A percentile compares a stretch with the other conserved stretches of the same genome.
phyloP scores from a whole-genome alignment of 1,140 invertebrate genomes.

The Pectinophora gossypiella region DNA sequence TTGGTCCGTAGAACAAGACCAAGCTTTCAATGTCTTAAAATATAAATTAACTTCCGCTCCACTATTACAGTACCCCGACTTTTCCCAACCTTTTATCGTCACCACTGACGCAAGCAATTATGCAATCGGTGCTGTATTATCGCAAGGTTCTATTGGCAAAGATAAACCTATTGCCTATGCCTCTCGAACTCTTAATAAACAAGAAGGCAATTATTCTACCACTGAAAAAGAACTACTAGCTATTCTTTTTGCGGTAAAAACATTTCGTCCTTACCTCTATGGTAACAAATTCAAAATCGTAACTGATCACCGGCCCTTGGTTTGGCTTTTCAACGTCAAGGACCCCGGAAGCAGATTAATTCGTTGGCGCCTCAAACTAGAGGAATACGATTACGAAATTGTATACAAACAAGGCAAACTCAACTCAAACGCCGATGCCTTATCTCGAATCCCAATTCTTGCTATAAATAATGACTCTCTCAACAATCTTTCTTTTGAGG shows the following conservation, averaged over 20 bases:
- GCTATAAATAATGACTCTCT: slow-evolving; percentile 9
- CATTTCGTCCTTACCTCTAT: slow-evolving; percentile 71
- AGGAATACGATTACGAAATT: slow-evolving; percentile 64
- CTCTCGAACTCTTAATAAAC: slow-evolving; percentile 30
- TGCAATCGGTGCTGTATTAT: slow-evolving; percentile 46
- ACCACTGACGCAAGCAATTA: slow-evolving; percentile 52
- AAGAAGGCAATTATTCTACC: slow-evolving; percentile 27
- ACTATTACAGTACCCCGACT: slow-evolving; percentile 53
- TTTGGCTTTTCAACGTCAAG: slow-evolving; percentile 68
- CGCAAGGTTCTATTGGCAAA: slow-evolving; percentile 31
- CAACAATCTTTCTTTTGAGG: slow-evolving; percentile 21
- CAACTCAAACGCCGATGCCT: slow-evolving; percentile 54
- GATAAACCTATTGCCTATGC: slow-evolving; percentile 41
- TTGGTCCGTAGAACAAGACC: slow-evolving; percentile 30
- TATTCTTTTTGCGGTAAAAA: slow-evolving; percentile 58
- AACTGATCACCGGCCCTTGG: slow-evolving; percentile 71
- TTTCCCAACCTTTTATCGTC: slow-evolving; percentile 41
- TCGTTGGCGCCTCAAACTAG: slow-evolving; percentile 72
- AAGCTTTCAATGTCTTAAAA: slow-evolving; percentile 54
- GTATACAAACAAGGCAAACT: slow-evolving; percentile 50
- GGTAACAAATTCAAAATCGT: slow-evolving; percentile 62
- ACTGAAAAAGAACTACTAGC: slow-evolving; percentile 35
- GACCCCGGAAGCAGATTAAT: slow-evolving; percentile 62
- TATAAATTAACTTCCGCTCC: slow-evolving; percentile 45
- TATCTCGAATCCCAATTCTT: slow-evolving; percentile 36